Evolutionary conservation across 2,888 invertebrate genomes (phyloP), one percentile per base, ranked within the genome.

Genomic region (Callyntrura sp.): DNA sequence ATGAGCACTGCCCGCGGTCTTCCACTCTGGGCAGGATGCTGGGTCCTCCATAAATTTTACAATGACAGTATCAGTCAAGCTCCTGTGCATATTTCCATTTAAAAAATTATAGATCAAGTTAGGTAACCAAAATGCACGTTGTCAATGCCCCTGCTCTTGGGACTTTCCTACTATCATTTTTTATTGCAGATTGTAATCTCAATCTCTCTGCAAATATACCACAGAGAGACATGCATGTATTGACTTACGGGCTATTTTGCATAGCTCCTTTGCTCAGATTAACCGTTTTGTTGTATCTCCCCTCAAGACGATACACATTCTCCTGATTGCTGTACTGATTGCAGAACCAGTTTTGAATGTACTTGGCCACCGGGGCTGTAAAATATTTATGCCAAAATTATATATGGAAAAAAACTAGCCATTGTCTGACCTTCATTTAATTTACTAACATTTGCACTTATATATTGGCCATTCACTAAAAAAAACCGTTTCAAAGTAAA

Each of bases 261-360:
- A 51, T 35, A n/a, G 57, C 5, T 28, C 14, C 78, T 0, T 78
- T 62, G 35, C 14, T 45, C 35, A 88, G 35, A 14, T 45, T 60
- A 45, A 89, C 78, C 17, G 20, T 79, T 76, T 82, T 84, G 57
- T 68, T 68, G 25, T 84, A 89, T 57, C 78, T 84, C 45, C 65
- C 45, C 25, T 84, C 84, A 48, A 89, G 84, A 55, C 25, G 35
- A 35, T 35, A 23, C 20, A 8, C 11, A 5, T 23, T 35, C 55
- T 84, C 79, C 11, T 76, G 82, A 62, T 65, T 51, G 28, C 8
- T 68, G 23, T 55, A 60, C 68, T 89, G 88, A 57, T 89, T 89
- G 12, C 55, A 45, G 17, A 84, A 89, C 83, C 84, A 84, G 79
- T 89, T 89, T 68, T 84, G 28, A 43, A 89, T 84, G 55, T 89